phyloP scores from a whole-genome alignment of 2,113 vertebrate genomes.

The Thinocorus orbignyianus region DNA sequence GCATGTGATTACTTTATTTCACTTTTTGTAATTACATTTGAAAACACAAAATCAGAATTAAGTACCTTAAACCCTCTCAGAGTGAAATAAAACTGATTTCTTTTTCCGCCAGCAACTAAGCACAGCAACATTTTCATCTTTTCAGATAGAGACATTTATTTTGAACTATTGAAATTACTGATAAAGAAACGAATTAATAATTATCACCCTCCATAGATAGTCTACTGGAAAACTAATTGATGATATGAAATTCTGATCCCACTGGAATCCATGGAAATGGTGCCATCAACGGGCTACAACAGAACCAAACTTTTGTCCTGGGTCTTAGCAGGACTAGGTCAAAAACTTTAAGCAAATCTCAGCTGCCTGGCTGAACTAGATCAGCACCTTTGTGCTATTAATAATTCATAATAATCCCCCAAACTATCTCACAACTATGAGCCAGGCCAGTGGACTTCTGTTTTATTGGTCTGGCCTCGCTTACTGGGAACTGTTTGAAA shows the following conservation, averaged over 20 bases:
- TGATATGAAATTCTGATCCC: neutral
- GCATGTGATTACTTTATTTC: neutral
- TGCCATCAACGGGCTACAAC: neutral
- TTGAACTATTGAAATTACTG: neutral
- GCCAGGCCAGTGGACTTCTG: neutral
- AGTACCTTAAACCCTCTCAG: neutral
- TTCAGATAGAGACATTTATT: neutral
- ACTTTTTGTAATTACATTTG: neutral
- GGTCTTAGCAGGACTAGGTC: neutral
- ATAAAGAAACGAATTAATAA: neutral
- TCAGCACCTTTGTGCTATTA: neutral
- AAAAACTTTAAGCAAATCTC: neutral
- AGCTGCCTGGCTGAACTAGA: neutral
- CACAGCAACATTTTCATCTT: neutral
- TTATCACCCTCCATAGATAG: neutral
- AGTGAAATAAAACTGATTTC: neutral
- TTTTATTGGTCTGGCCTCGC: neutral
- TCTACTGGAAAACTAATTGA: neutral
- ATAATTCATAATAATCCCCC: neutral
- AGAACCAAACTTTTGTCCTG: neutral
- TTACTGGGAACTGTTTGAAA: neutral
- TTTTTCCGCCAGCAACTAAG: neutral
- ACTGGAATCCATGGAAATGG: neutral
- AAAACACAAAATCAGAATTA: neutral
- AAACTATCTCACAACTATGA: neutral